phyloP scores from a whole-genome alignment of 1,140 invertebrate genomes.

The Caerostris extrusa region DNA sequence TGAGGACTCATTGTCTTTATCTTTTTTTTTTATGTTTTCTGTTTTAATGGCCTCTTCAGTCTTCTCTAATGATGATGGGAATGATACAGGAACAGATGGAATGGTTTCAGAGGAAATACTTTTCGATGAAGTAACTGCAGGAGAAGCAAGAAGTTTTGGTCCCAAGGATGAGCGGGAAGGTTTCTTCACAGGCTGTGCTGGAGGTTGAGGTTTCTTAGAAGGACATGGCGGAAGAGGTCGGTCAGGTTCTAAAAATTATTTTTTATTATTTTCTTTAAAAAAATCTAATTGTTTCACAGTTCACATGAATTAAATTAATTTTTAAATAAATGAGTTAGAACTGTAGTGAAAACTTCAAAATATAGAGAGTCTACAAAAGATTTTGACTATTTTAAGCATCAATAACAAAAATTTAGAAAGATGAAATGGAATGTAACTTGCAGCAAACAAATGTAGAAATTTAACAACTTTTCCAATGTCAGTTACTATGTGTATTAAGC shows the following conservation, averaged over 20 bases:
- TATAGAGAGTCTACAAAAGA: no score
- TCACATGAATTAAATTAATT: no score
- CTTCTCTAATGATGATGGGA: background rate
- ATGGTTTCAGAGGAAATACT: conserved; percentile 10
- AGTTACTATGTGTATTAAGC: no score
- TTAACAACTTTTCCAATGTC: no score
- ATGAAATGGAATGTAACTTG: no score
- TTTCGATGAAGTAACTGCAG: background rate
- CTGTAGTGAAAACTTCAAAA: no score
- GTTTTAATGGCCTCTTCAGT: background rate
- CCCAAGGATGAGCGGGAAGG: conserved; percentile 59
- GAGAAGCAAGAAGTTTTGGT: conserved; percentile 42
- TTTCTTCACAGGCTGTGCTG: conserved; percentile 81
- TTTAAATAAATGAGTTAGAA: no score
- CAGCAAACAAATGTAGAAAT: no score
- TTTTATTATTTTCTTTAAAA: no score
- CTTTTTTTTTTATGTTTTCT: conserved; percentile 12
- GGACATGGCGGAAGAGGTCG: conserved; percentile 79
- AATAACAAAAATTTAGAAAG: no score
- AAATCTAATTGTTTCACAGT: no score
- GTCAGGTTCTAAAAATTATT: conserved; percentile 68
- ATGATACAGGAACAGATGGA: conserved; percentile 10
- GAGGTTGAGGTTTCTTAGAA: conserved; percentile 81
- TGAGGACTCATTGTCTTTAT: background rate
- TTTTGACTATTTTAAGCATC: no score